Conservation (phyloP, 2,797 vertebrate species). For the Chiroxiphia lanceolata region DNA sequence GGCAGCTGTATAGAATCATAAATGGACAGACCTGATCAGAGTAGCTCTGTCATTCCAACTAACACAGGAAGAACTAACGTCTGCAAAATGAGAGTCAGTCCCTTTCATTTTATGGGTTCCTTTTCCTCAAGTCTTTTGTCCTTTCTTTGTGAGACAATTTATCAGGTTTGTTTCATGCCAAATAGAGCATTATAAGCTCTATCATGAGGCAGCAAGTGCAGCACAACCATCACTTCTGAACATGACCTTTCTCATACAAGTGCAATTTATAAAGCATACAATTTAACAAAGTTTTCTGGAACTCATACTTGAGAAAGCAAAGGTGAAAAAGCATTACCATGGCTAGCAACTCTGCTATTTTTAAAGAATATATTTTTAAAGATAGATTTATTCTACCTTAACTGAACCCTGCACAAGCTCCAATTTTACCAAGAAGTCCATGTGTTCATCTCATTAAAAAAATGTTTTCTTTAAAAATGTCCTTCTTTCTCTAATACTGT, state of each 20-base stretch:
- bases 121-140: not conserved
- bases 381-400: not conserved
- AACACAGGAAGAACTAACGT: not conserved
- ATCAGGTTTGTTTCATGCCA: not conserved
- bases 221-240: not conserved
- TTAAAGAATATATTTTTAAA: not conserved
- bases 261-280: not conserved
- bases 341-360: not conserved
- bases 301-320: not conserved
- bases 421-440: not conserved
- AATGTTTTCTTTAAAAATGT: not conserved
- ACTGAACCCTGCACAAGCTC: not conserved
- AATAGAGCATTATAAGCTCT: not conserved
- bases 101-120: not conserved
- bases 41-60: not conserved
- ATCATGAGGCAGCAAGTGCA: not conserved
- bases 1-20: not conserved
- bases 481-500: not conserved
- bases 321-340: not conserved
- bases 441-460: not conserved
- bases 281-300: not conserved
- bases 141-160: not conserved
- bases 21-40: not conserved
- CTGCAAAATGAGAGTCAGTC: not conserved
- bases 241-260: not conserved